phyloP scores from a whole-genome alignment of 2,888 invertebrate genomes.

The Steinernema hermaphroditum region DNA sequence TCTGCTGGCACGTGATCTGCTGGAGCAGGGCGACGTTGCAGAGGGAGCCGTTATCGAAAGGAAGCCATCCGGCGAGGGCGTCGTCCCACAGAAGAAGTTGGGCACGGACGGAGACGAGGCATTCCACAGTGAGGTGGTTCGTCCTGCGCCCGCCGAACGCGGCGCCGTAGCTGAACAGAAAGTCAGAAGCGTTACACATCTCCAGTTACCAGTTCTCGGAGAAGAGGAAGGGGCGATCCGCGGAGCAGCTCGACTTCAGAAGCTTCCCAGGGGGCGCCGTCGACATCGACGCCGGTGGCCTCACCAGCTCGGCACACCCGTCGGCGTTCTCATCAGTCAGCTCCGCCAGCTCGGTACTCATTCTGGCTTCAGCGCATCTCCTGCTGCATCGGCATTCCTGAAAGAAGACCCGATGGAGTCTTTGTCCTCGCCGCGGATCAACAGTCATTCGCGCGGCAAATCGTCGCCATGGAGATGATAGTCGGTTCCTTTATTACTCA shows the following conservation, averaged over 20 bases:
- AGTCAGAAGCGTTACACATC: not conserved
- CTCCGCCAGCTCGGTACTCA: constrained; percentile 5
- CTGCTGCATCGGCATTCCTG: not conserved
- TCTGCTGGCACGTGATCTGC: constrained; percentile 35
- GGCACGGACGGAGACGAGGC: constrained; percentile 93
- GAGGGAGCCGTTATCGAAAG: constrained; percentile 67
- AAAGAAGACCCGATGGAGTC: not conserved
- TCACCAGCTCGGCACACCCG: constrained; percentile 3
- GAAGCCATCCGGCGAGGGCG: constrained; percentile 87
- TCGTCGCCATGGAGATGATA: constrained; percentile 22
- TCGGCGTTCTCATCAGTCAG: not conserved
- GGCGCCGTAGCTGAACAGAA: constrained; percentile 31
- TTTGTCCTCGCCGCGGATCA: not conserved
- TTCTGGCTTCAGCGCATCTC: not conserved
- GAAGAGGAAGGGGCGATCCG: constrained; percentile 10
- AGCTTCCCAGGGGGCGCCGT: not conserved
- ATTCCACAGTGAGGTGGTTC: constrained; percentile 69
- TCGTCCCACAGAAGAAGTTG: constrained; percentile 99
- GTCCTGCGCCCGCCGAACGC: constrained; percentile 24
- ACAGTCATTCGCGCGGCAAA: constrained; percentile 7
- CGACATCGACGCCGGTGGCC: not conserved
- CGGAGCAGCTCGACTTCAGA: constrained; percentile 16
- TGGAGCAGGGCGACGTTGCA: constrained; percentile 37
- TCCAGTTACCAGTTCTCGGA: not conserved
- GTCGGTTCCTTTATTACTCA: not conserved